Evolutionary conservation across 2,888 invertebrate species (phyloP), one percentile per base, ranked within the genome.

Genomic region (Trissolcus brochymenae): DNA sequence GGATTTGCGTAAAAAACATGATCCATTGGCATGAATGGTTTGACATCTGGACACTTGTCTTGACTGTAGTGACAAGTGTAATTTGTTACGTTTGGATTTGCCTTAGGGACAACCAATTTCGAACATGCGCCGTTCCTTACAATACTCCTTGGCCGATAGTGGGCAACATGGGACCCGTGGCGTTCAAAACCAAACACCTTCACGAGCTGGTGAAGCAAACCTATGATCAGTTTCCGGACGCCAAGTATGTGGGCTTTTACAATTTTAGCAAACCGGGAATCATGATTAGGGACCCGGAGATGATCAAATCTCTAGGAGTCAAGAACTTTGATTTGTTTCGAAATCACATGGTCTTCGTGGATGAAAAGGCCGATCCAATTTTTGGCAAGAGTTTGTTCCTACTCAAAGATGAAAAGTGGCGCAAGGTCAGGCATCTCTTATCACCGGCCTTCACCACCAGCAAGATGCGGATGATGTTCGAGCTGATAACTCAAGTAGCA

Each of bases 401-500:
- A 0, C 60, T 86, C 0, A 78, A 73, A 4, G 91, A 90, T 13
- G 88, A 91, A 0, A 89, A 81, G 82, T 92, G 92, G 92, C 88
- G 90, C 0, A 88, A 90, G 6, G 90, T 91, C 89, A 84, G 92
- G 13, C 85, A 86, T 0, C 88, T 91, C 0, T 80, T 92, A 25
- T 91, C 90, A 25, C 92, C 92, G 0, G 90, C 91, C 0, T 92
- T 92, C 84, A 92, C 92, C 0, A 88, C 91, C 4, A 91, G 91
- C 66, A 92, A 92, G 84, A 91, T 92, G 91, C 90, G 90, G 50
- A 81, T 84, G 4, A 91, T 92, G 91, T 87, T 91, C 81, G 90
- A 90, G 0, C 86, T 91, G 61, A 91, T 92, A 79, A 77, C 79
- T 0, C 84, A 84, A 2, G 87, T 87, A 46, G 87, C 87, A 0